Conservation (phyloP, 2,797 vertebrate genomes). For the Amazona finschi region DNA sequence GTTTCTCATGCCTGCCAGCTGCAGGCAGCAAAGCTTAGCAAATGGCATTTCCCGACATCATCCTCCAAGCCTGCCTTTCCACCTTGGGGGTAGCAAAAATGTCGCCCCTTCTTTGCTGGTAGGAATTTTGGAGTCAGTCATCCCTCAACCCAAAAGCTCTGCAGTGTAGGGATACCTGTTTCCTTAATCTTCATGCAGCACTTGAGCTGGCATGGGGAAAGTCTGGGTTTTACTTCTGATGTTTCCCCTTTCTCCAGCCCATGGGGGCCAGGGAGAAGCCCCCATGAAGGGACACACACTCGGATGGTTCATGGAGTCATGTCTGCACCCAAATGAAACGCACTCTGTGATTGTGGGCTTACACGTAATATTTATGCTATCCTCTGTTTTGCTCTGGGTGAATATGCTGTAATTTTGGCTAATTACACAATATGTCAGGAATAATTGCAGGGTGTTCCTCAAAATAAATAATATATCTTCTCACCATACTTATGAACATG, state of each 20-base stretch:
- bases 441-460: constrained; percentile 57
- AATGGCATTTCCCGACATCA: background rate
- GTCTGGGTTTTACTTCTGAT: background rate
- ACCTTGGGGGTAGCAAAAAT: background rate
- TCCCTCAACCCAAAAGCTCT: background rate
- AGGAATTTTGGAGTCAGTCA: background rate
- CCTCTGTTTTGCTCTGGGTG: background rate
- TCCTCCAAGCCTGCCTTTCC: background rate
- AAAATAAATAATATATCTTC: constrained; percentile 46
- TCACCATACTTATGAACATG: constrained; percentile 5
- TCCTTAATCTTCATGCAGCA: background rate
- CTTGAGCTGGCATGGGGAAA: background rate
- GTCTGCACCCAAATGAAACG: background rate
- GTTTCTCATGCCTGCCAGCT: background rate
- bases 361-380: background rate
- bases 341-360: background rate
- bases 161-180: background rate
- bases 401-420: constrained; percentile 49
- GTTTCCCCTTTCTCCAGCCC: background rate
- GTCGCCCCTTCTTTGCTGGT: background rate
- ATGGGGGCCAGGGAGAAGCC: background rate
- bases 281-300: rapidly evolving
- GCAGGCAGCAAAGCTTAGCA: background rate
- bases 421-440: constrained; percentile 54
- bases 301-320: background rate